Conservation (phyloP, 2,797 vertebrate genomes). For the Sebastes hubbsi region DNA sequence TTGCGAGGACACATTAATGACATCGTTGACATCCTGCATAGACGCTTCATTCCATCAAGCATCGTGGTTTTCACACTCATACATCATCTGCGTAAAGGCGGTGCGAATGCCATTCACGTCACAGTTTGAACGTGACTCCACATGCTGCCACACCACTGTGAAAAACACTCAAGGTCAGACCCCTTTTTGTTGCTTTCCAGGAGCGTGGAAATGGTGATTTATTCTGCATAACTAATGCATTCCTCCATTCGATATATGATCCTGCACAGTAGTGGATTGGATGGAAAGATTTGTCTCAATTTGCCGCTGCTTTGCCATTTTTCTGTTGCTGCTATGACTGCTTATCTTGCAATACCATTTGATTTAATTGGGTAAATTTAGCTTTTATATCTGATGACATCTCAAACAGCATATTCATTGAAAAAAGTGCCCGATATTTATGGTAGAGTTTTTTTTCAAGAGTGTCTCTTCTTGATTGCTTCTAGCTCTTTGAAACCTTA, state of each 20-base stretch:
- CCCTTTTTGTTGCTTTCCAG: conserved; percentile 32
- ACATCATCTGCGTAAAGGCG: conserved; percentile 17
- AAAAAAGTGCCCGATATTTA: background rate
- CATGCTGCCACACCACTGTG: conserved; percentile 9
- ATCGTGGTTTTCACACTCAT: conserved; percentile 10
- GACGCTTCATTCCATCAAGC: conserved; percentile 3
- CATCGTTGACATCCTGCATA: conserved; percentile 29
- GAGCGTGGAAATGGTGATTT: conserved; percentile 44
- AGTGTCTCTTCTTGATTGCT: background rate
- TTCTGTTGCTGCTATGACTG: conserved; percentile 9
- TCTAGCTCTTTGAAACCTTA: conserved; percentile 17
- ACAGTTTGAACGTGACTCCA: conserved; percentile 13
- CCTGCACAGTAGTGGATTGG: conserved; percentile 3
- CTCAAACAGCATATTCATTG: background rate
- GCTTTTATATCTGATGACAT: background rate
- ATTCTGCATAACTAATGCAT: conserved; percentile 45
- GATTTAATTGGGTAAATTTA: conserved; percentile 1
- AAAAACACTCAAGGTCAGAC: conserved; percentile 62
- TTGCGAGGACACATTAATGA: conserved; percentile 31
- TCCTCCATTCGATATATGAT: conserved; percentile 12
- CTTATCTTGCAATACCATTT: conserved; percentile 19
- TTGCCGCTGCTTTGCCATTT: conserved; percentile 38
- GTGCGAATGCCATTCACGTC: conserved; percentile 21
- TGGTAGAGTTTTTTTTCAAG: background rate
- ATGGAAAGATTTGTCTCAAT: conserved; percentile 32